Conservation (phyloP, 2,797 vertebrate genomes). For the Eleutherodactylus coqui region DNA sequence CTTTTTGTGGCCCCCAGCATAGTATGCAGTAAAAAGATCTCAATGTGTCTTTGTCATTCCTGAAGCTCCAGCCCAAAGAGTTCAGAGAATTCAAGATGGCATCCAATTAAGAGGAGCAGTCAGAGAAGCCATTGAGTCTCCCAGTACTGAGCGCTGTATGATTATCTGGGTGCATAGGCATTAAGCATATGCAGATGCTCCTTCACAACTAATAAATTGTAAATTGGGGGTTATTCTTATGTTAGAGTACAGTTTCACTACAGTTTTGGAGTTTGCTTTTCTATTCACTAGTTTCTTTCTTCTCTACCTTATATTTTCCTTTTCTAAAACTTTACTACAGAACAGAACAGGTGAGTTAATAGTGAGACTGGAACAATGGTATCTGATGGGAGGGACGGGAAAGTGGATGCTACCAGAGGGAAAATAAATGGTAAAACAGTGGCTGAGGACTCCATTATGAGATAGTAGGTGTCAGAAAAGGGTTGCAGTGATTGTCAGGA, state of each 20-base stretch:
- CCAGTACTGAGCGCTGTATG: background rate
- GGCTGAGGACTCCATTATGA: too few species aligned
- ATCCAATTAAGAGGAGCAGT: background rate
- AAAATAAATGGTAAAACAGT: too few species aligned
- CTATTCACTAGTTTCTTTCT: too few species aligned
- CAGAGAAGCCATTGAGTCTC: background rate
- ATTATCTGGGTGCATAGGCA: background rate
- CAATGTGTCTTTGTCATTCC: background rate
- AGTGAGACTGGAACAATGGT: too few species aligned
- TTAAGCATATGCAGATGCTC: background rate
- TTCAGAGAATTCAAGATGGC: constrained; percentile 5
- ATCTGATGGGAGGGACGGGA: too few species aligned
- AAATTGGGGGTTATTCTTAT: background rate
- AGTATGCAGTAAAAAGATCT: background rate
- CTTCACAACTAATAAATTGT: constrained; percentile 2
- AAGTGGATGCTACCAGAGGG: too few species aligned
- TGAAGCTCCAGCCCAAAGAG: background rate
- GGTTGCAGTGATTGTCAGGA: too few species aligned
- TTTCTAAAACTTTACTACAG: too few species aligned
- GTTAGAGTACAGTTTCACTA: background rate
- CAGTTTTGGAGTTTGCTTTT: background rate
- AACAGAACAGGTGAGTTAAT: too few species aligned
- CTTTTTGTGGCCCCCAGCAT: constrained; percentile 4
- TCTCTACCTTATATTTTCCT: too few species aligned
- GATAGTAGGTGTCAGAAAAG: too few species aligned